Evolutionary conservation across 2,113 vertebrate species (phyloP).

Genomic region (Microcebus jonahi): DNA sequence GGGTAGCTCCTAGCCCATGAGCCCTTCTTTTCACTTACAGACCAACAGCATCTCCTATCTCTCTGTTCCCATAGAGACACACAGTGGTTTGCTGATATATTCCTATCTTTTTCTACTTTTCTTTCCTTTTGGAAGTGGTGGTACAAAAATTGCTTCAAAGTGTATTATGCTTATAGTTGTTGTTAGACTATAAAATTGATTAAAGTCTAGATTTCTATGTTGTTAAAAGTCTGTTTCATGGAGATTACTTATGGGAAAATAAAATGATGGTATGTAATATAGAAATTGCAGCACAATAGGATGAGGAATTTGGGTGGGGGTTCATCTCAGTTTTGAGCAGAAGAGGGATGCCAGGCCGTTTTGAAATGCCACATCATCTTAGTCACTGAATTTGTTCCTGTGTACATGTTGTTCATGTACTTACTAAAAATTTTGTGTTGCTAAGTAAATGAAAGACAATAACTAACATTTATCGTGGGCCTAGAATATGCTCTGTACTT

Average conservation of each 20-base stretch:
- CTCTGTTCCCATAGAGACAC: background rate
- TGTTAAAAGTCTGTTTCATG: background rate
- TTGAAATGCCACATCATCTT: background rate
- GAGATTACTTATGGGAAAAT: background rate
- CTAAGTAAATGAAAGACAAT: background rate
- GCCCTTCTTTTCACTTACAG: background rate
- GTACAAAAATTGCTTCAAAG: background rate
- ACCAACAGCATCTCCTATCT: background rate
- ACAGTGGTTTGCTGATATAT: background rate
- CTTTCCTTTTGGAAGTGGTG: background rate
- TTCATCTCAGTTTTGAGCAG: background rate
- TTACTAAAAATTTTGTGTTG: constrained; percentile 23
- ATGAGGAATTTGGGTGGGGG: background rate
- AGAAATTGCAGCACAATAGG: background rate
- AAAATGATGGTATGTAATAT: background rate
- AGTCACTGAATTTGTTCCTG: background rate
- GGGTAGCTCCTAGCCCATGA: background rate
- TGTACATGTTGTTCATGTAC: background rate
- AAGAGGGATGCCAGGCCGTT: background rate
- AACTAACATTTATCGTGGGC: background rate
- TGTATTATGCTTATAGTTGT: background rate
- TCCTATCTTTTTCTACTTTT: background rate
- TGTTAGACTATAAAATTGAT: background rate
- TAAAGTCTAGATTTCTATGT: background rate
- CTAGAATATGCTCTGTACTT: background rate